Evolutionary conservation across 2,888 invertebrate genomes (phyloP), one percentile per base, ranked within the genome.

Genomic region (Dolichomitus sp.): DNA sequence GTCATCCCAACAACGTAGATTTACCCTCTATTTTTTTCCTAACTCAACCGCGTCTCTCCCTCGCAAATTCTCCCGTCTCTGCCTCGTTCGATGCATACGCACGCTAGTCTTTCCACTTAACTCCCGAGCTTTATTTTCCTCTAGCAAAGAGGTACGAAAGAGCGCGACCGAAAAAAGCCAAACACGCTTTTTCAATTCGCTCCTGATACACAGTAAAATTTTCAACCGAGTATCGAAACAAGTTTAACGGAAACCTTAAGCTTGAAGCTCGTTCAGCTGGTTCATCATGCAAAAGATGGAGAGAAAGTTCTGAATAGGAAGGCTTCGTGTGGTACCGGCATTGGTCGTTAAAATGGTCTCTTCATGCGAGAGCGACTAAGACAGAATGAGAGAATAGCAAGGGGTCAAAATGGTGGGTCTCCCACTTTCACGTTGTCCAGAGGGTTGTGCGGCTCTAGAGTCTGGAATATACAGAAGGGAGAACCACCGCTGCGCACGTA

Each of bases 121-220:
- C 45, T 75, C 68, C 12, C 40, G 48, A 63, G 57, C 33, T 66
- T 68, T 54, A 42, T 72, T 12, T 72, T 70, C 37, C 12, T 42
- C 30, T 27, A 40, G n/a, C 9, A 33, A 27, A 50, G n/a, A 12
- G 40, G 17, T 12, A 42, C 23, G 2, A 48, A 48, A 12, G 6
- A 48, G 5, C 33, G 19, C 63, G 45, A 57, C 27, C 33, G 66
- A 65, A 45, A 78, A 78, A 78, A 68, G 37, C 74, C 52, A 33
- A 75, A 91, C 90, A 91, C 78, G 90, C 82, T 87, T 90, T 90
- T 89, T 88, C 88, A 86, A 89, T 88, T 86, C 73, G 52, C n/a
- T 37, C 57, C 33, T 73, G 42, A 7, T 33, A 11, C 37, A 7
- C 40, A 33, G 17, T 27, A 27, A 40, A 33, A 66, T 50, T 73